phyloP scores from a whole-genome alignment of 2,888 invertebrate species.

The Catocala sponsa region DNA sequence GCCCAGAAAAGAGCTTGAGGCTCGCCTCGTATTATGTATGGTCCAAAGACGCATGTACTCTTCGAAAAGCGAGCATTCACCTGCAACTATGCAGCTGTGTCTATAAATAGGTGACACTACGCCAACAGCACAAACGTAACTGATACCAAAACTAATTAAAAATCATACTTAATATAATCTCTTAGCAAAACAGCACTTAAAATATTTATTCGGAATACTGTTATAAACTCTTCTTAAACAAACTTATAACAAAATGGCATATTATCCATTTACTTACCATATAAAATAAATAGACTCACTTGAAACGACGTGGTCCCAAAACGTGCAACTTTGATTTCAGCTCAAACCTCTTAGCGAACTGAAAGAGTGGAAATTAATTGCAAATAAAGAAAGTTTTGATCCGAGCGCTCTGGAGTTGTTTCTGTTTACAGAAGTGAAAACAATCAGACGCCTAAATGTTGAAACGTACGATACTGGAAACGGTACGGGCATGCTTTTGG shows the following conservation, averaged over 20 bases:
- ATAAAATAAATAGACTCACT: conserved; percentile 37
- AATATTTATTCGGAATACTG: too few species aligned
- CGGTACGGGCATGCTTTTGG: conserved; percentile 6
- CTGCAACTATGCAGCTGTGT: too few species aligned
- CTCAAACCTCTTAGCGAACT: conserved; percentile 36
- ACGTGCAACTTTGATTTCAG: conserved; percentile 42
- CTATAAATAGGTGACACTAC: too few species aligned
- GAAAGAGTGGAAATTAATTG: conserved; percentile 57
- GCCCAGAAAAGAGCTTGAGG: too few species aligned
- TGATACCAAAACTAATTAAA: too few species aligned
- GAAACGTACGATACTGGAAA: conserved; percentile 23
- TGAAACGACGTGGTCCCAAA: conserved; percentile 23
- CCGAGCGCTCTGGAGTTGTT: conserved; percentile 47
- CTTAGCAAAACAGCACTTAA: too few species aligned
- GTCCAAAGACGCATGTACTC: too few species aligned
- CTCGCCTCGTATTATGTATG: too few species aligned
- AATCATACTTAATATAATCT: too few species aligned
- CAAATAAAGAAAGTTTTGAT: conserved; percentile 58
- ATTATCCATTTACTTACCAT: conserved; percentile 21
- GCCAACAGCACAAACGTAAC: too few species aligned
- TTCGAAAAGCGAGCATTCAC: too few species aligned
- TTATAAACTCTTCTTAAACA: conserved; percentile 4
- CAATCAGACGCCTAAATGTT: conserved; percentile 47
- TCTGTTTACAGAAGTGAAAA: conserved; percentile 53
- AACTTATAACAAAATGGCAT: conserved; percentile 6